Evolutionary conservation across 1,140 invertebrate genomes (phyloP).

Genomic region (Panagrolaimus sp.): DNA sequence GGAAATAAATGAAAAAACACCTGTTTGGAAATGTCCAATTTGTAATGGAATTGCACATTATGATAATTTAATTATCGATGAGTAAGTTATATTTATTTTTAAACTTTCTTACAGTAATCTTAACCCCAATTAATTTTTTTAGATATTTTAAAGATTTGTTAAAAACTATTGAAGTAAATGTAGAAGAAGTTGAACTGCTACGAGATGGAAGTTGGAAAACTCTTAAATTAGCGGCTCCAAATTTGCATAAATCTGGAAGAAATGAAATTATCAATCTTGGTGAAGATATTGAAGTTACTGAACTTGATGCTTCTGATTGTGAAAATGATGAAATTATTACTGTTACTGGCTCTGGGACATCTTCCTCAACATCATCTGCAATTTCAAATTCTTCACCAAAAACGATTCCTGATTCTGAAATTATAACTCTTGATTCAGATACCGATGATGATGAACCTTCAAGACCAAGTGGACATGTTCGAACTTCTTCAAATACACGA

Average conservation of each 20-base stretch:
- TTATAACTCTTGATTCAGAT: too few relatives aligned
- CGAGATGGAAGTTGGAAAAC: constrained; percentile 43
- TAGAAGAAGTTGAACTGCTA: constrained; percentile 50
- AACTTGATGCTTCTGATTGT: background rate
- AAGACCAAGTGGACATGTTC: too few relatives aligned
- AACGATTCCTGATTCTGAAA: too few relatives aligned
- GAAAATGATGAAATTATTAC: too few relatives aligned
- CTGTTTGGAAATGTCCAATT: constrained; percentile 95
- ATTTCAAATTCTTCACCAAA: too few relatives aligned
- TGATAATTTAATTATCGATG: constrained; percentile 83
- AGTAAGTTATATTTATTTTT: constrained; percentile 63
- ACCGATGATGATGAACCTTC: too few relatives aligned
- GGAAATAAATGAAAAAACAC: constrained; percentile 96
- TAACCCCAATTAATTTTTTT: constrained; percentile 62
- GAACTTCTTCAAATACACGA: too few relatives aligned
- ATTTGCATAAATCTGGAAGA: background rate
- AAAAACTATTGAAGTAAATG: constrained; percentile 61
- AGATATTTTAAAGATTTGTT: constrained; percentile 72
- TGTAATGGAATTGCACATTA: constrained; percentile 85
- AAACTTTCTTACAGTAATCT: background rate
- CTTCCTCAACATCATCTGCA: too few relatives aligned
- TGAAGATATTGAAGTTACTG: background rate
- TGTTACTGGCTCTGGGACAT: too few relatives aligned
- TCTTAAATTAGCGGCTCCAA: background rate
- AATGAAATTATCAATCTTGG: background rate